phyloP scores from a whole-genome alignment of 2,113 vertebrate genomes.

The Onychostoma macrolepis region DNA sequence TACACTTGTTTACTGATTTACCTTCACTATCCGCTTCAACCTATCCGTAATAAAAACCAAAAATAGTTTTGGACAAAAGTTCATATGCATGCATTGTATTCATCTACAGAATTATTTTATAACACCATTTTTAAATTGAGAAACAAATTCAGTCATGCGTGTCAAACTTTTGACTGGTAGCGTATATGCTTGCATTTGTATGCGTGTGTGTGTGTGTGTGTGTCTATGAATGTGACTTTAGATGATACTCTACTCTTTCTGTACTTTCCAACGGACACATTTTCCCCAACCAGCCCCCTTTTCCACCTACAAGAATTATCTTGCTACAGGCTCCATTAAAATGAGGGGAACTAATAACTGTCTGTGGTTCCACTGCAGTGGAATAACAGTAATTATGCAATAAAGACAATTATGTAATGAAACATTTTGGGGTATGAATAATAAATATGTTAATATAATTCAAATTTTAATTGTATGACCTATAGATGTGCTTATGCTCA shows the following conservation, averaged over 20 bases:
- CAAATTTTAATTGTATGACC: not conserved
- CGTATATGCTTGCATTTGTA: not conserved
- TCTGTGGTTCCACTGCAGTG: not conserved
- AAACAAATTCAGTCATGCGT: not conserved
- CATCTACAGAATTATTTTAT: not conserved
- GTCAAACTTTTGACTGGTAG: not conserved
- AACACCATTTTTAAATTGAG: not conserved
- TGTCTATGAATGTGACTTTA: not conserved
- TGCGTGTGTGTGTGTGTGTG: too few relatives aligned
- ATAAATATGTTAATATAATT: not conserved
- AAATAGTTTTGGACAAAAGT: not conserved
- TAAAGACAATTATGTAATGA: not conserved
- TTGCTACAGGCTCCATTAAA: slow-evolving; percentile 16
- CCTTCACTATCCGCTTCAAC: not conserved
- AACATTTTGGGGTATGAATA: not conserved
- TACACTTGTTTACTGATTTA: not conserved
- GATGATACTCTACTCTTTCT: slow-evolving; percentile 42
- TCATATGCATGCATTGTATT: not conserved
- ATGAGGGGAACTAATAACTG: not conserved
- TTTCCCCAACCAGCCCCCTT: slow-evolving; percentile 65
- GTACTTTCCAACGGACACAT: slow-evolving; percentile 67
- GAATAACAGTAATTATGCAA: not conserved
- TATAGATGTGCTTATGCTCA: not conserved
- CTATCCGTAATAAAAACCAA: not conserved
- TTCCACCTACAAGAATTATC: slow-evolving; percentile 36